A percentile compares a stretch with the other conserved stretches of the same genome.
Evolutionary conservation across 2,113 vertebrate species (phyloP).

Genomic region (Clarias macrocephalus): DNA sequence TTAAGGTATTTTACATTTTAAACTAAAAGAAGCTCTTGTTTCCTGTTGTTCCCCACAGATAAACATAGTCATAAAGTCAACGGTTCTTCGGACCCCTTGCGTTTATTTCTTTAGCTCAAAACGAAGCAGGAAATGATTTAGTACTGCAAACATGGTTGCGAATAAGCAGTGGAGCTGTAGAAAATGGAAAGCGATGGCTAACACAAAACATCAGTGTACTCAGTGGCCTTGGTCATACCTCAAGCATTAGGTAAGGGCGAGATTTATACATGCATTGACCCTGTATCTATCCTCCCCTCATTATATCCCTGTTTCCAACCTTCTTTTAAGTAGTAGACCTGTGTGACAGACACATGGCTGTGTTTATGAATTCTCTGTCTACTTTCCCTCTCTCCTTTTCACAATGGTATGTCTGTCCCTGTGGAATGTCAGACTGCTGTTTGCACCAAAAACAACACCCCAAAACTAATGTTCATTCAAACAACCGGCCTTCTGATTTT

Average conservation of each 20-base stretch:
- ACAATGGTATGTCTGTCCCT: slow-evolving; percentile 40
- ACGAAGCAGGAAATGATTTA: slow-evolving; percentile 20
- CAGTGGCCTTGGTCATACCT: slow-evolving; percentile 9
- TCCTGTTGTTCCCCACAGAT: background rate
- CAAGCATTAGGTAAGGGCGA: slow-evolving; percentile 31
- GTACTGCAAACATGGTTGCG: slow-evolving; percentile 10
- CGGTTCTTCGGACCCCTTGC: background rate
- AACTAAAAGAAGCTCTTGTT: background rate
- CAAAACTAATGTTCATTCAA: slow-evolving; percentile 44
- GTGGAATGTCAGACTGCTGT: slow-evolving; percentile 62
- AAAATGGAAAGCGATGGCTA: background rate
- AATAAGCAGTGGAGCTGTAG: slow-evolving; percentile 6
- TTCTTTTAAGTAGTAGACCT: background rate
- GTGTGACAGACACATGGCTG: slow-evolving; percentile 4
- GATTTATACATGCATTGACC: slow-evolving; percentile 1
- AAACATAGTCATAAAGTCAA: slow-evolving; percentile 32
- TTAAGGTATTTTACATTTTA: background rate
- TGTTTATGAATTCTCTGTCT: slow-evolving; percentile 10
- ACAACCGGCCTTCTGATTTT: slow-evolving; percentile 8
- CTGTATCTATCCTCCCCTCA: background rate
- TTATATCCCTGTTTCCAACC: background rate
- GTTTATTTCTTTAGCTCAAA: slow-evolving; percentile 21
- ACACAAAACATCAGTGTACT: slow-evolving; percentile 14
- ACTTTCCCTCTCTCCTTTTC: slow-evolving; percentile 36
- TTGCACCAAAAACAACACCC: slow-evolving; percentile 62